These are phyloP conservation scores for Pachymerium ferrugineum DNA, from an alignment of 2,888 invertebrate species.

Conservation along the genomic window DNA sequence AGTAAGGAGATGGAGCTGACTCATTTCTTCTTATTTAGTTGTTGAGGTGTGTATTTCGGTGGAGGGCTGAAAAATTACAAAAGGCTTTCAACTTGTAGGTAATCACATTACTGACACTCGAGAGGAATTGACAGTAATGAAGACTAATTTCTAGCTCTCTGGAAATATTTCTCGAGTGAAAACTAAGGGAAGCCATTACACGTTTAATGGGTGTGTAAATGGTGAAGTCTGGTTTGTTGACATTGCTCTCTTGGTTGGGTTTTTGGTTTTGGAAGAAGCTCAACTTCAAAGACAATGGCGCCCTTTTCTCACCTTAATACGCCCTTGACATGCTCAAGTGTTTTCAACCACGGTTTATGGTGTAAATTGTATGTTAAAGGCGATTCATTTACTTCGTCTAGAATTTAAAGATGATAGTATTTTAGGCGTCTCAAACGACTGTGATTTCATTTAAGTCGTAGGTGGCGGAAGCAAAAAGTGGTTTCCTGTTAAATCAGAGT, in stretches of 20 bases:
- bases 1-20: not conserved
- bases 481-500: not conserved
- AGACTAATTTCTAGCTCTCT: not conserved
- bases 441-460: too few species aligned
- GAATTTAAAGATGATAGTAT: not conserved
- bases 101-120: not conserved
- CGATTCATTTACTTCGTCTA: not conserved
- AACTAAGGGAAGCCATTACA: not conserved
- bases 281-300: not conserved
- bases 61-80: not conserved
- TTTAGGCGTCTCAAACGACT: not conserved
- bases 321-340: conserved; percentile 2
- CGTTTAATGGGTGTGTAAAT: not conserved
- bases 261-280: not conserved
- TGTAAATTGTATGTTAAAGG: not conserved
- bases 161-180: not conserved
- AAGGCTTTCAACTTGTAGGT: not conserved
- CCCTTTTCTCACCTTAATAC: conserved; percentile 2
- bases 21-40: not conserved
- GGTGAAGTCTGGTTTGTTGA: not conserved
- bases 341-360: not conserved
- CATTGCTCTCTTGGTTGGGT: too few species aligned
- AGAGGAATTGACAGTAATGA: not conserved
- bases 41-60: not conserved
- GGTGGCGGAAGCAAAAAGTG: not conserved